phyloP scores from a whole-genome alignment of 2,888 invertebrate species.

The Noctua janthe region DNA sequence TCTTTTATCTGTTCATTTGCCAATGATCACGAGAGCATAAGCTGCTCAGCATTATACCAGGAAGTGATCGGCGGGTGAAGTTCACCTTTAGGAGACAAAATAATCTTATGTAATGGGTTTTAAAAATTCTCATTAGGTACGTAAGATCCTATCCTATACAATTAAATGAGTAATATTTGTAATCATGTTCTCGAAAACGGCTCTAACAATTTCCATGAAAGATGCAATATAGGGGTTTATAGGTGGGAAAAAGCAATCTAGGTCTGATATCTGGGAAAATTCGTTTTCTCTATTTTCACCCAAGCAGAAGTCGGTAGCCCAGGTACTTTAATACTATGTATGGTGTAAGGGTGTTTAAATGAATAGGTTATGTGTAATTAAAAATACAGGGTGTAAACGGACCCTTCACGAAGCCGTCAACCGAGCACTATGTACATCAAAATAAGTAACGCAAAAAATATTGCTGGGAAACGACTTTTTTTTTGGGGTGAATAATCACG shows the following conservation, averaged over 20 bases:
- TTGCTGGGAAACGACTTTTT: too few species aligned
- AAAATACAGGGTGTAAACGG: too few species aligned
- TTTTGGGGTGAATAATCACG: too few species aligned
- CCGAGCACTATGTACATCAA: too few species aligned
- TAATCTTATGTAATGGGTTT: constrained; percentile 2
- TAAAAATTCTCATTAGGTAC: not conserved
- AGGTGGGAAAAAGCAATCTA: not conserved
- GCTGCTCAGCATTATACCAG: constrained; percentile 33
- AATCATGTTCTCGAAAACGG: not conserved
- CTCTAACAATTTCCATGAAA: not conserved
- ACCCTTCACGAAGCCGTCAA: too few species aligned
- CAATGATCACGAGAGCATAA: constrained; percentile 46
- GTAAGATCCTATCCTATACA: not conserved
- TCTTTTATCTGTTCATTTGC: constrained; percentile 39
- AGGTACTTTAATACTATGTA: not conserved
- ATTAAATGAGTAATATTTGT: not conserved
- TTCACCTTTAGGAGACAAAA: constrained; percentile 44
- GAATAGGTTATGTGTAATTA: not conserved
- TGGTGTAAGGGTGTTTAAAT: not conserved
- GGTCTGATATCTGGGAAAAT: not conserved
- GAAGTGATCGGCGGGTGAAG: constrained; percentile 51
- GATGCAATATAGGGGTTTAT: not conserved
- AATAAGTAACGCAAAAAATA: too few species aligned
- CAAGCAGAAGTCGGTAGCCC: not conserved
- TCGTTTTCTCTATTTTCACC: not conserved